Conservation (phyloP, 2,113 vertebrate genomes). For the Scomber japonicus region DNA sequence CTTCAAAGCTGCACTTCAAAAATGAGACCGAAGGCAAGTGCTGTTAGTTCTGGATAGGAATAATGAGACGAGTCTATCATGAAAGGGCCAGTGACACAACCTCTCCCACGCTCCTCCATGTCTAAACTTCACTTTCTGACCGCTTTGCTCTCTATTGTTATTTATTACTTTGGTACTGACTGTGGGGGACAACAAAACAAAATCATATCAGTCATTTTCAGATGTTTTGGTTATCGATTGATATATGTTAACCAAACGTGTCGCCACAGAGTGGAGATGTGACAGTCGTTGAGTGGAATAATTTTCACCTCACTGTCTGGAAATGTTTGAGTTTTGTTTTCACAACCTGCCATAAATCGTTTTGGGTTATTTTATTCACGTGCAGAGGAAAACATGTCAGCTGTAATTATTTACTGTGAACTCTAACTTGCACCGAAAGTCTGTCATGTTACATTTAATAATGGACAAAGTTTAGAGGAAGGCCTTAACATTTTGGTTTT, state of each 20-base stretch:
- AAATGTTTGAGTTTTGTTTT: conserved; percentile 33
- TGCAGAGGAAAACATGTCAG: conserved; percentile 28
- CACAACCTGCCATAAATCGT: background rate
- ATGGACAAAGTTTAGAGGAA: background rate
- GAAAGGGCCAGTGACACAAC: conserved; percentile 39
- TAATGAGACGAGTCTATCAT: conserved; percentile 29
- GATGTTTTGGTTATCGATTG: background rate
- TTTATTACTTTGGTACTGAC: conserved; percentile 48
- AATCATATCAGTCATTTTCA: conserved; percentile 8
- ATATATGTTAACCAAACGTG: too few relatives aligned
- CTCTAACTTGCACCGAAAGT: conserved; percentile 20
- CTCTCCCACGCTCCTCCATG: conserved; percentile 40
- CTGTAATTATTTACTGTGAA: conserved; percentile 26
- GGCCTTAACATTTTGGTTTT: background rate
- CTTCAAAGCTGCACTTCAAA: background rate
- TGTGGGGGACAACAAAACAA: conserved; percentile 2
- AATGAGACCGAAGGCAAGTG: conserved; percentile 64
- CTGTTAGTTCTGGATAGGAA: conserved; percentile 38
- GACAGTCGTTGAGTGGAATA: background rate
- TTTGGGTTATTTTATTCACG: conserved; percentile 10
- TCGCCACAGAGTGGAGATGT: too few relatives aligned
- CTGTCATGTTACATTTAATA: conserved; percentile 13
- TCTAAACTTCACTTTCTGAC: conserved; percentile 48
- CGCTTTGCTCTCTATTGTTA: conserved; percentile 32
- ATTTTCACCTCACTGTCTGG: conserved; percentile 15